phyloP scores from a whole-genome alignment of 2,888 invertebrate genomes.

The Apeira syringaria region DNA sequence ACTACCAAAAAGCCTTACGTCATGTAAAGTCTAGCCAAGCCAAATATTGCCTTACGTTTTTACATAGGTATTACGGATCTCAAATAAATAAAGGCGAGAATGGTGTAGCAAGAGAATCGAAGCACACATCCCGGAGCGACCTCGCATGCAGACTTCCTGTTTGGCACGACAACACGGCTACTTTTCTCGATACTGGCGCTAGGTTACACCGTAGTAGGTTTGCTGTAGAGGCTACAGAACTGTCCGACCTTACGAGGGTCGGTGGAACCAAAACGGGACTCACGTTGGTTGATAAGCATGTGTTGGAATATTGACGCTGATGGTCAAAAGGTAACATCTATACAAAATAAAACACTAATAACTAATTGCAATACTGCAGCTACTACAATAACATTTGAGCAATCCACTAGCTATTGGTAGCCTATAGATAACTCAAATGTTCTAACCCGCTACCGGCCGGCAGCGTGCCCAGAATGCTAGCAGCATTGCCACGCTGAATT shows the following conservation, averaged over 20 bases:
- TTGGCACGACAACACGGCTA: conserved; percentile 78
- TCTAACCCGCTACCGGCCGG: no score
- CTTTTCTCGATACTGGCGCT: conserved; percentile 62
- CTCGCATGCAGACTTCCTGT: conserved; percentile 77
- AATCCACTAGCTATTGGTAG: no score
- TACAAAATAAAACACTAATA: no score
- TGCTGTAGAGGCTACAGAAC: conserved; percentile 11
- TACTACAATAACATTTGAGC: no score
- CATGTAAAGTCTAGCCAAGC: conserved; percentile 30
- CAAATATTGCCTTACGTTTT: conserved; percentile 30
- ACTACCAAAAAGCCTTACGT: conserved; percentile 19
- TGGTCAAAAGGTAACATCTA: no score
- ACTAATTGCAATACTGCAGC: no score
- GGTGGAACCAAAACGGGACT: conserved; percentile 8
- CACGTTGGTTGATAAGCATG: background rate
- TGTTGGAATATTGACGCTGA: background rate
- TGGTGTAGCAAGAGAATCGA: conserved; percentile 64
- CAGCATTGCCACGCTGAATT: no score
- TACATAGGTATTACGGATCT: conserved; percentile 33
- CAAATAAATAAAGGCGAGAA: conserved; percentile 58
- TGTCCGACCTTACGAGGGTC: conserved; percentile 12
- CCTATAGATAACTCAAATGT: no score
- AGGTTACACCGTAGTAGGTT: conserved; percentile 43
- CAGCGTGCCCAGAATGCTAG: no score
- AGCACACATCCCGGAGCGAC: conserved; percentile 68